Conservation (phyloP, 2,797 vertebrate species). For the Tokudaia muenninki region DNA sequence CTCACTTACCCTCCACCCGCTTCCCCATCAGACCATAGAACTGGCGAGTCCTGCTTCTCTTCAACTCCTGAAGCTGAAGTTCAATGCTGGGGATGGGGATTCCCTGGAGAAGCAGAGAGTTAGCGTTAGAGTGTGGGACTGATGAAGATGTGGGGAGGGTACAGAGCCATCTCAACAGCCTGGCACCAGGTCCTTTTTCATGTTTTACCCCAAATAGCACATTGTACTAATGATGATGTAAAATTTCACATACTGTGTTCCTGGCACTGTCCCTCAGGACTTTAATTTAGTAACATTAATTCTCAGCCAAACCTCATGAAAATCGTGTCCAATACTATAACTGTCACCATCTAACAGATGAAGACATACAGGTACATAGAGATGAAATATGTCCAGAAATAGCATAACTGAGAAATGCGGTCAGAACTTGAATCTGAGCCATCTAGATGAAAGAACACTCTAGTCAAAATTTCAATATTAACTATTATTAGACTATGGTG, state of each 20-base stretch:
- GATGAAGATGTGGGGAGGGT: not conserved
- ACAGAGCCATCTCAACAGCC: not conserved
- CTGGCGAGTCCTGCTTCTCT: conserved; percentile 90
- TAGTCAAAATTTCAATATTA: not conserved
- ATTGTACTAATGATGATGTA: not conserved
- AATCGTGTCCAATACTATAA: not conserved
- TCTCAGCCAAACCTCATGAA: not conserved
- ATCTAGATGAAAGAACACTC: not conserved
- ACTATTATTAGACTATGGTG: not conserved
- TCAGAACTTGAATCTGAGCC: not conserved
- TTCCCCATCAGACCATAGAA: conserved; percentile 95
- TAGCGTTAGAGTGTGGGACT: not conserved
- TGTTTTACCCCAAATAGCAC: not conserved
- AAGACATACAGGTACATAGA: not conserved
- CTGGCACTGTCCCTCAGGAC: not conserved
- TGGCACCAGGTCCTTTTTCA: not conserved
- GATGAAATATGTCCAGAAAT: not conserved
- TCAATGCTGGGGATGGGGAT: not conserved
- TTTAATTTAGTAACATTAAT: not conserved
- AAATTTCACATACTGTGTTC: not conserved
- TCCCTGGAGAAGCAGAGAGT: conserved; percentile 66
- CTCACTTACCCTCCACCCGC: conserved; percentile 84
- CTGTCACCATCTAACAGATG: not conserved
- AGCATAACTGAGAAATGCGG: not conserved
- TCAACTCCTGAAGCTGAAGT: conserved; percentile 85